phyloP scores from a whole-genome alignment of 2,113 vertebrate genomes.

The Poecile atricapillus region DNA sequence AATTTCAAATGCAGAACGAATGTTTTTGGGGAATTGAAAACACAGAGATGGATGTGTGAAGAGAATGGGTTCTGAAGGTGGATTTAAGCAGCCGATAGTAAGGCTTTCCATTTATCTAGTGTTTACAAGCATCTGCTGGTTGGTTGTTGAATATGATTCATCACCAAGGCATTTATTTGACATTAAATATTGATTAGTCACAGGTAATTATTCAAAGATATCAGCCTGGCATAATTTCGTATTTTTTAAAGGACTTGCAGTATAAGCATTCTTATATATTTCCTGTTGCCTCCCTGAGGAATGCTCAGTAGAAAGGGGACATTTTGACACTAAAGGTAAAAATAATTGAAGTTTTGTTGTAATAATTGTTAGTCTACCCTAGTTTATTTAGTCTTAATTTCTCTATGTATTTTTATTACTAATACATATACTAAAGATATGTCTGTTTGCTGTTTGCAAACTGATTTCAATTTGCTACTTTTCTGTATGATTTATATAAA shows the following conservation, averaged over 20 bases:
- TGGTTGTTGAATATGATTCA: background rate
- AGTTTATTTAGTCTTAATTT: background rate
- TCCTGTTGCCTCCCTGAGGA: background rate
- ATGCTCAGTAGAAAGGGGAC: background rate
- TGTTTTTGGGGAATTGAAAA: background rate
- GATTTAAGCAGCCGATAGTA: background rate
- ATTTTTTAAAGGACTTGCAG: background rate
- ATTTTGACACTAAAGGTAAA: background rate
- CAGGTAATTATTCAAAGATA: background rate
- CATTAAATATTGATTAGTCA: background rate
- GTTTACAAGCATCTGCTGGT: background rate
- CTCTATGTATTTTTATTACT: background rate
- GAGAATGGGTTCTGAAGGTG: background rate
- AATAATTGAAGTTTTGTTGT: background rate
- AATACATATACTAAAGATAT: background rate
- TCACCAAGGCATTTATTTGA: background rate
- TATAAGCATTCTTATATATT: background rate
- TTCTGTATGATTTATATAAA: background rate
- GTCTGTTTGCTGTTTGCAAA: background rate
- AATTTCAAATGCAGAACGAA: background rate
- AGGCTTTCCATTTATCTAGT: background rate
- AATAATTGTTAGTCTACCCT: background rate
- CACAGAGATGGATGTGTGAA: background rate
- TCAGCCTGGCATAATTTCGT: background rate
- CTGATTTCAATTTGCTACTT: background rate